These are phyloP conservation scores for Apodemus speciosus DNA, from an alignment of 2,113 vertebrate genomes.

Conservation along the genomic window DNA sequence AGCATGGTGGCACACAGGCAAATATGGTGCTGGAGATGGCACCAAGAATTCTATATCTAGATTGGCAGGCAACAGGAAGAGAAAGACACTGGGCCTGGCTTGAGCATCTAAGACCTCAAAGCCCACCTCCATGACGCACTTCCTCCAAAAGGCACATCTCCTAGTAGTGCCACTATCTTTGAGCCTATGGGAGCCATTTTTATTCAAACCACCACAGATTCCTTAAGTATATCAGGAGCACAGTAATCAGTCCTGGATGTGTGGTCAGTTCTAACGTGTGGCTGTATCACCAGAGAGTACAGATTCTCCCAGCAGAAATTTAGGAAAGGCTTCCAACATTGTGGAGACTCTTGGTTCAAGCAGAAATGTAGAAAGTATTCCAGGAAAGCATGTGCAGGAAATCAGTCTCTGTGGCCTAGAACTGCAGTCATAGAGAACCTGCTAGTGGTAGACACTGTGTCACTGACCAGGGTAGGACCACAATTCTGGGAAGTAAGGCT, in stretches of 20 bases:
- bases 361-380: not conserved
- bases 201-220: not conserved
- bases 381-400: not conserved
- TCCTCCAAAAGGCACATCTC: not conserved
- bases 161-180: not conserved
- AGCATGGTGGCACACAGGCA: not conserved
- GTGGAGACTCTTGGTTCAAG: not conserved
- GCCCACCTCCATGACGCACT: not conserved
- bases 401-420: not conserved
- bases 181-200: not conserved
- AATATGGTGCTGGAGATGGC: not conserved
- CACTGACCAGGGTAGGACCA: not conserved
- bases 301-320: not conserved
- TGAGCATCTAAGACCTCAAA: not conserved
- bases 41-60: not conserved
- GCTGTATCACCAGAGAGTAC: fast-evolving
- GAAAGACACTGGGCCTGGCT: not conserved
- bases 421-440: not conserved
- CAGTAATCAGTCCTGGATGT: not conserved
- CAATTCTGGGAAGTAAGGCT: not conserved
- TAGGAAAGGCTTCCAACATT: not conserved
- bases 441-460: too few relatives aligned
- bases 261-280: not conserved
- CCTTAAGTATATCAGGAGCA: not conserved
- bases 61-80: not conserved